Evolutionary conservation across 2,797 vertebrate genomes (phyloP).

Genomic region (Glyptemys insculpta): DNA sequence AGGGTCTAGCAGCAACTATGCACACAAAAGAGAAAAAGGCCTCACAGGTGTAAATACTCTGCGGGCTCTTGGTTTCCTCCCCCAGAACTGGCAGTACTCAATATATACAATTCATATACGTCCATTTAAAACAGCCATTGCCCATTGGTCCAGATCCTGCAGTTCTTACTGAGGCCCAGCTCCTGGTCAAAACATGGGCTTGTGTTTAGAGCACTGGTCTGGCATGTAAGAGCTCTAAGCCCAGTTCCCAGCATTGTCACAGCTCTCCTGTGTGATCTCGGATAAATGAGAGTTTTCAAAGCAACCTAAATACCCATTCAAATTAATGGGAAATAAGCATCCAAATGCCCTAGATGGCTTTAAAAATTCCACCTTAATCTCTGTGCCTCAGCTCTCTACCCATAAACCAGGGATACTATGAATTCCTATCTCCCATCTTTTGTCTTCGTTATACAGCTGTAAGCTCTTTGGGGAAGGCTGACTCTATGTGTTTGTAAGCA

Average conservation of each 20-base stretch:
- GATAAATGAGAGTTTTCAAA: constrained; percentile 6
- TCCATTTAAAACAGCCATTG: neutral
- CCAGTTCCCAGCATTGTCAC: constrained; percentile 25
- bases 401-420: constrained; percentile 56
- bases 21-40: neutral
- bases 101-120: neutral
- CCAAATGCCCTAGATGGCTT: neutral
- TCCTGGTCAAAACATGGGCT: constrained; percentile 53
- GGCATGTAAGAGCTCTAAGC: constrained; percentile 64
- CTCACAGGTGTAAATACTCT: neutral
- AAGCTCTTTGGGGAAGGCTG: constrained; percentile 67
- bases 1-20: constrained; percentile 10
- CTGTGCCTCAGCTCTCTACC: constrained; percentile 12
- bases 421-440: constrained; percentile 49
- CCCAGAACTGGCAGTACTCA: neutral
- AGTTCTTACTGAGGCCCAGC: constrained; percentile 14
- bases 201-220: constrained; percentile 16
- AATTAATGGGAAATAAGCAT: constrained; percentile 37
- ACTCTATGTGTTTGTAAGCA: constrained; percentile 27
- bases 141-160: neutral
- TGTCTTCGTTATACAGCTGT: constrained; percentile 63
- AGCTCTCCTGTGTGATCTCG: neutral
- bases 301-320: constrained; percentile 9
- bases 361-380: constrained; percentile 43
- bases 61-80: neutral